Evolutionary conservation across 2,888 invertebrate genomes (phyloP), one percentile per base, ranked within the genome.

Genomic region (Tenthredo mesomela): DNA sequence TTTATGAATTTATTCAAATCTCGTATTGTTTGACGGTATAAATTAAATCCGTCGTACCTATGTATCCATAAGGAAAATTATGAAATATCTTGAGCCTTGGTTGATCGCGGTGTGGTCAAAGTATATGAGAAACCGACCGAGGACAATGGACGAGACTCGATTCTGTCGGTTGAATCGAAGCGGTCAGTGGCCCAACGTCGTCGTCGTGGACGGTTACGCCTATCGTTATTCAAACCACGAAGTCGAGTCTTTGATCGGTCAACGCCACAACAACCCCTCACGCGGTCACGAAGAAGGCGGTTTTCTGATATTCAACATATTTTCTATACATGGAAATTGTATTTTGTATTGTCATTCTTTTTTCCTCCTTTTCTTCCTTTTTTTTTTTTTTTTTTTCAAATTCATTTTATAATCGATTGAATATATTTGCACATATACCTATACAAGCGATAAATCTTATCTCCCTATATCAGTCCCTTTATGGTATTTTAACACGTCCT

Each of bases 181-280:
- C 91, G 92, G 91, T 91, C 92, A 91, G 89, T 91, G 91, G 90
- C 91, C 92, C 90, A 89, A 88, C 73, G 71, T 77, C 88, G 71
- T 77, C 88, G 89, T 88, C 73, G 67, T 75, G 90, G 88, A 92
- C 91, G 92, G 92, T 92, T 92, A 91, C 65, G 82, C 90, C 89
- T 91, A 92, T 93, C 92, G 87, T 86, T 91, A 93, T 93, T 92
- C 92, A 91, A 89, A 89, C 88, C 90, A 89, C 91, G 88, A 90
- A 89, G 89, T 89, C 89, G 89, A 61, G 61, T 90, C 89, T 92
- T 91, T 91, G 92, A 92, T 92, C 91, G 92, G 92, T 92, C 92
- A 92, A 92, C 92, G 92, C 54, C 91, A 91, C 91, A 92, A 92
- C 90, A 92, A 92, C 90, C 91, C 91, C 91, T 90, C 89, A 25